Conservation (phyloP, 2,888 invertebrate genomes). For the Mycalesis mineus region DNA sequence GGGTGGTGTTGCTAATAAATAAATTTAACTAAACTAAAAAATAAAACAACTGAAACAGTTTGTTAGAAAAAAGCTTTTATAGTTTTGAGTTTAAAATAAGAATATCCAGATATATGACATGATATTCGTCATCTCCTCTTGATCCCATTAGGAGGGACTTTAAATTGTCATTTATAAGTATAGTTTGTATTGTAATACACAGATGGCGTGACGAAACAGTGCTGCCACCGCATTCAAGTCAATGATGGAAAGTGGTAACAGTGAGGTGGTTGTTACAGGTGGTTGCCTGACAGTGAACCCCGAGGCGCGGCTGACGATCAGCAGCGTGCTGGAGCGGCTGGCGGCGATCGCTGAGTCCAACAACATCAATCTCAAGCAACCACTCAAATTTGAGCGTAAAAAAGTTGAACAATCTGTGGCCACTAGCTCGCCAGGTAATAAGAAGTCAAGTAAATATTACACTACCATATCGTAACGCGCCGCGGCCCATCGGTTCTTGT, state of each 20-base stretch:
- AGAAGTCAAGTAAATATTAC: slow-evolving; percentile 80
- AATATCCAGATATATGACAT: too few species aligned
- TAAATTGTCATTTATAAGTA: too few species aligned
- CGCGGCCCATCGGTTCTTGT: slow-evolving; percentile 46
- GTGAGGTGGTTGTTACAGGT: slow-evolving; percentile 63
- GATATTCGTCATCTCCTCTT: too few species aligned
- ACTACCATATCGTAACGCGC: slow-evolving; percentile 76
- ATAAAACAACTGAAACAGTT: too few species aligned
- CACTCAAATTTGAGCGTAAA: slow-evolving; percentile 83
- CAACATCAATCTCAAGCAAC: slow-evolving; percentile 88
- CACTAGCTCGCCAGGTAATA: slow-evolving; percentile 81
- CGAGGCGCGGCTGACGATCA: slow-evolving; percentile 86
- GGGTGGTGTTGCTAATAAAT: too few species aligned
- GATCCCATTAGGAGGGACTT: too few species aligned
- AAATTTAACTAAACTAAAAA: too few species aligned
- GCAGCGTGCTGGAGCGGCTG: slow-evolving; percentile 88
- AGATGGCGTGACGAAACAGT: too few species aligned
- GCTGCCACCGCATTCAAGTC: too few species aligned
- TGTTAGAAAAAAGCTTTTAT: too few species aligned
- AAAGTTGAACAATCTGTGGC: slow-evolving; percentile 80
- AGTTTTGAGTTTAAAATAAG: too few species aligned
- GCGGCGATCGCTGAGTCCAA: slow-evolving; percentile 93
- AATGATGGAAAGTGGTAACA: neutral
- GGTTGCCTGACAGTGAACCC: slow-evolving; percentile 92
- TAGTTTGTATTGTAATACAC: too few species aligned